Percentiles rank a stretch among this genome's conserved stretches.
phyloP scores from a whole-genome alignment of 1,140 invertebrate genomes.

The Hypothenemus hampei region DNA sequence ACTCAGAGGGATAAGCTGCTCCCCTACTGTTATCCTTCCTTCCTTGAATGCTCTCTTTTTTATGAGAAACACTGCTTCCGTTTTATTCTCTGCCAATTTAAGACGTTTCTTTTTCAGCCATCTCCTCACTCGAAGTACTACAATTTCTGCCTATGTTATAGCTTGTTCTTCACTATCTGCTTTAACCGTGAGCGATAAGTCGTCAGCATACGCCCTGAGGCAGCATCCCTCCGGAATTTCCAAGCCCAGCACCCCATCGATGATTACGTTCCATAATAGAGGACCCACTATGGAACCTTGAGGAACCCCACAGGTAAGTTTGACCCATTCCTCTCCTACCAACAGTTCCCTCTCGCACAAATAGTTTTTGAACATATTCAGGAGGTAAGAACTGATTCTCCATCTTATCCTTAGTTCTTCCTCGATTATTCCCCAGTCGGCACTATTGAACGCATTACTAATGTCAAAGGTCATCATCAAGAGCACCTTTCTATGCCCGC shows the following conservation, averaged over 20 bases:
- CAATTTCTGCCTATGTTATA: too few species aligned
- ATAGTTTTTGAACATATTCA: background rate
- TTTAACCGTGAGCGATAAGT: background rate
- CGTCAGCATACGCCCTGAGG: slow-evolving; percentile 7
- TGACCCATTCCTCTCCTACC: background rate
- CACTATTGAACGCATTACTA: background rate
- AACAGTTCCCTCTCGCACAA: background rate
- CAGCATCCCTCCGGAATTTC: slow-evolving; percentile 21
- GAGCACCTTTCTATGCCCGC: background rate
- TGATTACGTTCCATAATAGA: slow-evolving; percentile 43
- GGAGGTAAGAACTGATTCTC: background rate
- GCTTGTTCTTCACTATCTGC: background rate
- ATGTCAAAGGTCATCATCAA: background rate
- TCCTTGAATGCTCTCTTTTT: too few species aligned
- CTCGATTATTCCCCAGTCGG: background rate
- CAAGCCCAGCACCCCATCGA: slow-evolving; percentile 40
- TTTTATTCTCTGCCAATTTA: too few species aligned
- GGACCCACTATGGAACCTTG: slow-evolving; percentile 47
- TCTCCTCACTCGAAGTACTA: too few species aligned
- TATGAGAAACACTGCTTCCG: too few species aligned
- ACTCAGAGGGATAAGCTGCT: too few species aligned
- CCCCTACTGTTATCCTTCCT: too few species aligned
- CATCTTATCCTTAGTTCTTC: background rate
- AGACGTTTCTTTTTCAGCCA: too few species aligned
- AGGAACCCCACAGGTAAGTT: slow-evolving; percentile 40